A percentile compares a stretch with the other conserved stretches of the same genome.
phyloP scores from a whole-genome alignment of 2,888 invertebrate species.

The Xylota sylvarum region DNA sequence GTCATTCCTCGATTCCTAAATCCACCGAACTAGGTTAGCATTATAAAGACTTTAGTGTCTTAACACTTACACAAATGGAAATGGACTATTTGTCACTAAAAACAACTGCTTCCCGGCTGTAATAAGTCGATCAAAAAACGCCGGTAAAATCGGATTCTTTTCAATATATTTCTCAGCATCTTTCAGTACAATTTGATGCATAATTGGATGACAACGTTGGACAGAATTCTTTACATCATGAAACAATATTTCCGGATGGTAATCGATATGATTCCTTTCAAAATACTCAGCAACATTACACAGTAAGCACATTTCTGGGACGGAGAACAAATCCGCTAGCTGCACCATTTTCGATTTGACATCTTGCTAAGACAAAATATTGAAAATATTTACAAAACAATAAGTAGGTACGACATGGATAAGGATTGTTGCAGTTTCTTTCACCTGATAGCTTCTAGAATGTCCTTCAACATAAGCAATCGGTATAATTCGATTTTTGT shows the following conservation, averaged over 20 bases:
- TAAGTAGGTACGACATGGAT: not conserved
- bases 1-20: slow-evolving; percentile 95
- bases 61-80: slow-evolving; percentile 93
- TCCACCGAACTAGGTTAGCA: not conserved
- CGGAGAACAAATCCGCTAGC: slow-evolving; percentile 97
- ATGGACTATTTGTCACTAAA: slow-evolving; percentile 98
- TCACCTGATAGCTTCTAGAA: slow-evolving; percentile 89
- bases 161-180: slow-evolving; percentile 93
- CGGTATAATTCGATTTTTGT: slow-evolving; percentile 94
- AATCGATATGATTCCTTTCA: slow-evolving; percentile 94
- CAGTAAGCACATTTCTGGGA: slow-evolving; percentile 97
- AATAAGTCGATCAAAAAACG: slow-evolving; percentile 91
- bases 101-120: slow-evolving; percentile 94
- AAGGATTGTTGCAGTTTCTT: not conserved
- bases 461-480: slow-evolving; percentile 94
- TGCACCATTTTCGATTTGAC: slow-evolving; percentile 92
- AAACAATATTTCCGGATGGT: slow-evolving; percentile 97
- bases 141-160: slow-evolving; percentile 89
- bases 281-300: slow-evolving; percentile 98
- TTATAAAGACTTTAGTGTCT: too few species aligned
- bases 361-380: slow-evolving; percentile 81
- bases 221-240: slow-evolving; percentile 97
- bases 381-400: not conserved
- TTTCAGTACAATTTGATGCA: slow-evolving; percentile 95
- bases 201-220: slow-evolving; percentile 93